A percentile compares a stretch with the other conserved stretches of the same genome.
Conservation (phyloP, 1,140 invertebrate species). For the Cepaea nemoralis region DNA sequence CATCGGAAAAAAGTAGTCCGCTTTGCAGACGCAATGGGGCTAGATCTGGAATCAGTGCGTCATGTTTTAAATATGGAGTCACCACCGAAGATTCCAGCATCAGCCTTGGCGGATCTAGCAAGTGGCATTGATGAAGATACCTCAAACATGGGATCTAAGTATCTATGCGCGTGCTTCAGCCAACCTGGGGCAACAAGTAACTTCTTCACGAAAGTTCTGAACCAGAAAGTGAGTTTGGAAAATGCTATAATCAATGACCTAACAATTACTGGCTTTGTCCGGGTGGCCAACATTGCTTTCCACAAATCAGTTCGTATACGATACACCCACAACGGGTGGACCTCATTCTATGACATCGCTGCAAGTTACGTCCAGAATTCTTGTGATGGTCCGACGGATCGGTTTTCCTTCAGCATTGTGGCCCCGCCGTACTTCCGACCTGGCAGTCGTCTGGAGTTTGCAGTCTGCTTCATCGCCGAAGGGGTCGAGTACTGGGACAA, state of each 20-base stretch:
- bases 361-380: conserved; percentile 87
- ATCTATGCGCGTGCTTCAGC: conserved; percentile 83
- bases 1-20: conserved; percentile 90
- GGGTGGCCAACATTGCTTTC: conserved; percentile 91
- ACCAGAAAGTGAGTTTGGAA: conserved; percentile 85
- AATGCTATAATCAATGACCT: conserved; percentile 77
- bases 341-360: conserved; percentile 82
- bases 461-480: conserved; percentile 85
- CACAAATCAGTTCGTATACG: conserved; percentile 90
- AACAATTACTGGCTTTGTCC: conserved; percentile 86
- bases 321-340: conserved; percentile 89
- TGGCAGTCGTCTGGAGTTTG: conserved; percentile 84
- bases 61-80: conserved; percentile 68
- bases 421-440: conserved; percentile 75
- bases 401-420: conserved; percentile 83
- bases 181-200: conserved; percentile 82
- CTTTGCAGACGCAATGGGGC: conserved; percentile 92
- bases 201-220: conserved; percentile 84
- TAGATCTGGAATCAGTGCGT: conserved; percentile 91
- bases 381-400: conserved; percentile 91
- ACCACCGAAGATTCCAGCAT: conserved; percentile 69
- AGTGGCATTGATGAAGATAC: conserved; percentile 54
- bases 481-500: conserved; percentile 89
- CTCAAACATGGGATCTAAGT: conserved; percentile 55
- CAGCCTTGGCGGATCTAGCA: conserved; percentile 67